Percentiles rank a stretch among this genome's conserved stretches.
These are phyloP conservation scores for Heliocidaris erythrogramma DNA, from an alignment of 35 echinoderm and acorn worm species.

Conservation along the genomic window DNA sequence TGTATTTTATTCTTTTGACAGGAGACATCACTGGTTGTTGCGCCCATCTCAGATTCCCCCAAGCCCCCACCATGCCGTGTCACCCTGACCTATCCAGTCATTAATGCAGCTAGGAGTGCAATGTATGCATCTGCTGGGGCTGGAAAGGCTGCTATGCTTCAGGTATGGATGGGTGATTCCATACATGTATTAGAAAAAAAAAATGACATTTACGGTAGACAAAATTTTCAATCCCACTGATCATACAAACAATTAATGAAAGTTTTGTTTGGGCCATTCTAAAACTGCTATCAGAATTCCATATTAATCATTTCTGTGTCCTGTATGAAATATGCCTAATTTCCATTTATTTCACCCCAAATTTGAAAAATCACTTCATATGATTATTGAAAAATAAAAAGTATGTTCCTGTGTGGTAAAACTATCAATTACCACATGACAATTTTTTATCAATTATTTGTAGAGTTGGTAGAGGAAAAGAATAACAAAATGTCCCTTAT, in stretches of 20 bases:
- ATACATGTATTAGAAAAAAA: background rate
- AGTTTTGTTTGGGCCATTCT: background rate
- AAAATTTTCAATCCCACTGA: background rate
- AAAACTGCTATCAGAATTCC: background rate
- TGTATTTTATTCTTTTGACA: background rate
- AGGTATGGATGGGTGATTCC: constrained; percentile 50
- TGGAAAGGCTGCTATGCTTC: constrained; percentile 81
- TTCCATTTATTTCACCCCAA: too few relatives aligned
- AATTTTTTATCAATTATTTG: background rate
- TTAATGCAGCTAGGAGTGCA: constrained; percentile 83
- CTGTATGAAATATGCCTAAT: too few relatives aligned
- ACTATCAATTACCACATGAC: background rate
- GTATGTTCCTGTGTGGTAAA: background rate
- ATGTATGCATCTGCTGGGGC: constrained; percentile 92
- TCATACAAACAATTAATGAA: background rate
- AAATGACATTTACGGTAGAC: background rate
- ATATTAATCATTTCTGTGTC: too few relatives aligned
- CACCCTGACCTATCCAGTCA: constrained; percentile 91
- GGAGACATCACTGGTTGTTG: constrained; percentile 78
- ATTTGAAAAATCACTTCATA: background rate
- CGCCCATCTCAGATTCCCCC: constrained; percentile 89
- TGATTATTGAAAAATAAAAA: background rate
- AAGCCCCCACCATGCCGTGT: constrained; percentile 95
- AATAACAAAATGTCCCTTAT: too few relatives aligned
- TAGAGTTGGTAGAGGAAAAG: too few relatives aligned